Evolutionary conservation across 2,113 vertebrate species (phyloP), one percentile per base, ranked within the genome.

Genomic region (Poeciliopsis turrubarensis): DNA sequence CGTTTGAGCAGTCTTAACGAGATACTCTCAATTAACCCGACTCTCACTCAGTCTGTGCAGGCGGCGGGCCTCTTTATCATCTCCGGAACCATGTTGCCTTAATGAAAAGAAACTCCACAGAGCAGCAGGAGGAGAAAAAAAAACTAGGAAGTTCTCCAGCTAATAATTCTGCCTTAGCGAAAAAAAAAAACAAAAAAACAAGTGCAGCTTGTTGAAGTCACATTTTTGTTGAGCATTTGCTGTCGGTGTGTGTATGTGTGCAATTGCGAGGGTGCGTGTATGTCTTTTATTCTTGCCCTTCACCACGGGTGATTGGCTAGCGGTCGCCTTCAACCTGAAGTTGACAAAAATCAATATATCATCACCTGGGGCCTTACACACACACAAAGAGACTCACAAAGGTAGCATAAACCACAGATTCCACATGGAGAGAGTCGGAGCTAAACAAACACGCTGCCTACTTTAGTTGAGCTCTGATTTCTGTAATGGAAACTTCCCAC

Each of bases 261-360:
- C 47, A 63, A 19, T 5, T 39, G 82, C 77, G 30, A 44, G 9
- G 63, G 15, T 75, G 11, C 10, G 57, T 74, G 77, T 60, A 22
- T 63, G 75, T 70, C 81, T 91, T 88, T 89, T 83, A 79, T 90
- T 85, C 72, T 73, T 87, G 87, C 90, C 89, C 87, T 92, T 92
- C 91, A 89, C 85, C 86, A 85, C 39, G 85, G 90, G 89, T 92
- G 89, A 92, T 90, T 92, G 90, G 86, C 87, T 90, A 91, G 92
- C 88, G 84, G 89, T 92, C 82, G 76, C 87, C 89, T 92, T 87
- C 87, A 91, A 92, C 89, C 92, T 86, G 82, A 88, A 87, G 86
- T 84, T 88, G 89, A 92, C 88, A 90, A 91, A 93, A 93, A 92
- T 93, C 91, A 90, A 93, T 93, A 92, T 78, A 92, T 91, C 91